Percentiles rank a stretch among this genome's conserved stretches.
These are phyloP conservation scores for Bubalus kerabau DNA, from an alignment of 2,113 vertebrate genomes.

Conservation along the genomic window DNA sequence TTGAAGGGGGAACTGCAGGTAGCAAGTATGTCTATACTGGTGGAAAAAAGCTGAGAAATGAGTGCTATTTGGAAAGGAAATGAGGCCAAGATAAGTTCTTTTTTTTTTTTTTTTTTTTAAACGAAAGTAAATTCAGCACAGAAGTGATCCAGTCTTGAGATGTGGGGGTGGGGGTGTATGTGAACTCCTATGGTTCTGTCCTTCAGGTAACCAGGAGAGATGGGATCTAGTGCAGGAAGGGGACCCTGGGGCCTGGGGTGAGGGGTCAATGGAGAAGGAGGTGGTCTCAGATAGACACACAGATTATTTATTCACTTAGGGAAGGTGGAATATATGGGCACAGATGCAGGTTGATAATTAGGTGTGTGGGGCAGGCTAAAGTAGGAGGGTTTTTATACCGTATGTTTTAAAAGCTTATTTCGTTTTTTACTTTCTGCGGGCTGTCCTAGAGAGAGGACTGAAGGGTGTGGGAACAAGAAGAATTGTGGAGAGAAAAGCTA, in stretches of 20 bases:
- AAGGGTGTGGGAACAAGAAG: not conserved
- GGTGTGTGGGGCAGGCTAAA: not conserved
- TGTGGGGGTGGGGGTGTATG: accelerated
- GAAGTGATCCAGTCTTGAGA: not conserved
- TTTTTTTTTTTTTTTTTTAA: not conserved
- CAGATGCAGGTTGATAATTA: not conserved
- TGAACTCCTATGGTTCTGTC: not conserved
- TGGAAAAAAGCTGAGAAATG: not conserved
- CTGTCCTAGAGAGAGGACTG: not conserved
- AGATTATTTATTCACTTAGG: not conserved
- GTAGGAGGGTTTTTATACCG: not conserved
- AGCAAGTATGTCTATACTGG: not conserved
- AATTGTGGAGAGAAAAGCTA: not conserved
- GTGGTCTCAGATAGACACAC: not conserved
- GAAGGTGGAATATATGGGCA: not conserved
- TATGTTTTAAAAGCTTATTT: not conserved
- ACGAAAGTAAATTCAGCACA: not conserved
- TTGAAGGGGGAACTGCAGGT: not conserved
- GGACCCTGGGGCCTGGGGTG: accelerated
- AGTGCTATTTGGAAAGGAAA: not conserved
- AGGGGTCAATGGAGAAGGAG: not conserved
- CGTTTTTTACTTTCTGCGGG: not conserved
- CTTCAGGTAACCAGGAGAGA: not conserved
- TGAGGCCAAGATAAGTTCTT: not conserved
- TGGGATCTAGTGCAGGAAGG: not conserved